phyloP scores from a whole-genome alignment of 2,797 vertebrate species.

The Karalla daura region DNA sequence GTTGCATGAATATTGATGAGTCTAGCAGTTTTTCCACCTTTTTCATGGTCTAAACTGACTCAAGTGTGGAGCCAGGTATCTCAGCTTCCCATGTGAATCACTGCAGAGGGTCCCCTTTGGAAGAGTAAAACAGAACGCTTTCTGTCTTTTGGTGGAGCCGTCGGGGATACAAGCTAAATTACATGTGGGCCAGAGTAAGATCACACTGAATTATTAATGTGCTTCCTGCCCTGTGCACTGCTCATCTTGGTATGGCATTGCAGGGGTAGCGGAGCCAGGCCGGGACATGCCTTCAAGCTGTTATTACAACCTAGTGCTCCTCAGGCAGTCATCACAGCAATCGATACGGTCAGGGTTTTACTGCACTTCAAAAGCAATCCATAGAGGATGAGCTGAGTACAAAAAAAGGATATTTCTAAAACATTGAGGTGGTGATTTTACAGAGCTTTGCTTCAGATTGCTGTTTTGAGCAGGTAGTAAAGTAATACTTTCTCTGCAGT shows the following conservation, averaged over 20 bases:
- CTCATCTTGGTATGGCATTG: constrained; percentile 34
- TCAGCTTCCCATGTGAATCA: constrained; percentile 37
- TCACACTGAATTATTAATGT: constrained; percentile 68
- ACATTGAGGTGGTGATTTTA: not conserved
- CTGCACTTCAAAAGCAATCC: constrained; percentile 39
- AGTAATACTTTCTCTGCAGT: constrained; percentile 17
- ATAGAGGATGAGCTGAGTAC: not conserved
- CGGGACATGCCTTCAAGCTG: constrained; percentile 58
- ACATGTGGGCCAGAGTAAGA: constrained; percentile 61
- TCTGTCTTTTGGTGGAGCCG: constrained; percentile 42
- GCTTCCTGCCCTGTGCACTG: constrained; percentile 41
- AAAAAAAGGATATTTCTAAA: constrained; percentile 15
- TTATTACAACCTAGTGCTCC: constrained; percentile 56
- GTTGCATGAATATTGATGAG: constrained; percentile 35
- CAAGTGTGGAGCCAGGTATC: constrained; percentile 1
- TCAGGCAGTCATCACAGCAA: constrained; percentile 57
- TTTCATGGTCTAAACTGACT: constrained; percentile 15
- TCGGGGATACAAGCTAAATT: constrained; percentile 63
- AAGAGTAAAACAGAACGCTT: constrained; percentile 35
- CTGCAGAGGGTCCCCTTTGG: constrained; percentile 4
- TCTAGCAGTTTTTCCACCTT: constrained; percentile 33
- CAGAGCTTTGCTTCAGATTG: constrained; percentile 5
- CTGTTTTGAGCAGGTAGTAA: constrained; percentile 9
- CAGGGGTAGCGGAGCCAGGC: constrained; percentile 37
- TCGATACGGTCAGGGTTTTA: constrained; percentile 35